Conservation (phyloP, 1,140 invertebrate species). For the Brachionus koreanus region DNA sequence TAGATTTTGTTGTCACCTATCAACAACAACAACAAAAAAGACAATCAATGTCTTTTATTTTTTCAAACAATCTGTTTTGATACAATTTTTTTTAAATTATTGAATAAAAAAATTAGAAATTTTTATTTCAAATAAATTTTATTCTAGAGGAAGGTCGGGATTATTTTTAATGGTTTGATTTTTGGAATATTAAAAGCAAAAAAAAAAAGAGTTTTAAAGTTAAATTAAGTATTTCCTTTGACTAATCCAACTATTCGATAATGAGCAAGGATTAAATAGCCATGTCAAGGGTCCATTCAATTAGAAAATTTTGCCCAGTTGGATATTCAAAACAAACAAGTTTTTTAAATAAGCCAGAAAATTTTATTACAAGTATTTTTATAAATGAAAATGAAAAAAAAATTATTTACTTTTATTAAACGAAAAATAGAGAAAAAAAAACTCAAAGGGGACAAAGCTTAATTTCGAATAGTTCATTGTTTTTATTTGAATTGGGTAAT, state of each 20-base stretch:
- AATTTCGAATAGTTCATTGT: constrained; percentile 25
- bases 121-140: no score
- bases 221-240: background rate
- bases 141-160: no score
- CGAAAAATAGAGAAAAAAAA: background rate
- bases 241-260: background rate
- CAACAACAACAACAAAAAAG: background rate
- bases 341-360: background rate
- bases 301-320: background rate
- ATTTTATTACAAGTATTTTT: background rate
- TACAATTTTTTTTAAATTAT: background rate
- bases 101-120: background rate
- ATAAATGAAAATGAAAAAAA: background rate
- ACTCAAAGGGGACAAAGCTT: background rate
- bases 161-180: no score
- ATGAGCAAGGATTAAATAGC: background rate
- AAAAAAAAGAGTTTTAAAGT: background rate
- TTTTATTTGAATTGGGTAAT: constrained; percentile 26
- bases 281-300: constrained; percentile 27
- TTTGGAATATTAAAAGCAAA: no score
- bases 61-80: background rate
- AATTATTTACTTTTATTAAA: constrained; percentile 13
- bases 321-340: background rate
- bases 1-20: background rate
- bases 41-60: background rate